phyloP scores from a whole-genome alignment of 2,113 vertebrate species.

The Mormyrus iriodes region DNA sequence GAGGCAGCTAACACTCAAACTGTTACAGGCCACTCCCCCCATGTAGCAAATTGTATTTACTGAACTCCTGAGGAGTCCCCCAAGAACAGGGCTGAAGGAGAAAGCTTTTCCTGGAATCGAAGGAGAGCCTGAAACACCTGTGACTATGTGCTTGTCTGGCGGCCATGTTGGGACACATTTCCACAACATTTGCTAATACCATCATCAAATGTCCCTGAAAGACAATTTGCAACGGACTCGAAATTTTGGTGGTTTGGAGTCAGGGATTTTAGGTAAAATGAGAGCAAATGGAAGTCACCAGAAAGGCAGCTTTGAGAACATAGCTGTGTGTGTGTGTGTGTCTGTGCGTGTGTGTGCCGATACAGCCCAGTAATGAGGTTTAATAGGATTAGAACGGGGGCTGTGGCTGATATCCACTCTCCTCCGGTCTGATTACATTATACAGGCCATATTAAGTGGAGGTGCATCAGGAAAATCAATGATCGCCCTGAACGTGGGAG shows the following conservation, averaged over 20 bases:
- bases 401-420: not conserved
- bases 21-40: not conserved
- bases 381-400: constrained; percentile 5
- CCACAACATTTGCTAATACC: not conserved
- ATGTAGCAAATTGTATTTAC: no score
- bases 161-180: not conserved
- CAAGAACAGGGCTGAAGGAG: not conserved
- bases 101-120: not conserved
- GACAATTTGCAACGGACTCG: not conserved
- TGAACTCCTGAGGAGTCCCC: not conserved
- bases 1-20: not conserved
- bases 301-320: not conserved
- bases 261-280: not conserved
- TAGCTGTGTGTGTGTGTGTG: not conserved
- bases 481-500: not conserved
- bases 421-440: not conserved
- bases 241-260: not conserved
- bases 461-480: not conserved
- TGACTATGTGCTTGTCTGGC: not conserved
- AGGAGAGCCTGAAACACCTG: not conserved
- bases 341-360: not conserved
- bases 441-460: not conserved
- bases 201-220: not conserved
- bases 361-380: not conserved
- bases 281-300: not conserved